phyloP scores from a whole-genome alignment of 2,797 vertebrate genomes.

The Synanceia verrucosa region DNA sequence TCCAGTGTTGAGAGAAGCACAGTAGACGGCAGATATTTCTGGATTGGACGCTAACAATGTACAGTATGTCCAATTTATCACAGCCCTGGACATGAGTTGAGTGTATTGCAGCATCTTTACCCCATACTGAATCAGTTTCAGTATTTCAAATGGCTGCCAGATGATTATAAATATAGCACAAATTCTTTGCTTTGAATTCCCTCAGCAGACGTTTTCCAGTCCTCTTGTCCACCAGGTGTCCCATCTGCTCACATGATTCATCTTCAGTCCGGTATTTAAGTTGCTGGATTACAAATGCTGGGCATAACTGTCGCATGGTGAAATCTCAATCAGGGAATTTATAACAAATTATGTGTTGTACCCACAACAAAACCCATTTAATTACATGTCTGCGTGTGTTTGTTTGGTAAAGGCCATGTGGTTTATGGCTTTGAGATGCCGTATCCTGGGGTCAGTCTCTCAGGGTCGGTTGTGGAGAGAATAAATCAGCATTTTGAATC shows the following conservation, averaged over 20 bases:
- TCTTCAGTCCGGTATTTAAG: neutral
- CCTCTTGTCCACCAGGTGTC: constrained; percentile 4
- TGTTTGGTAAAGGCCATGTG: neutral
- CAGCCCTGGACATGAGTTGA: neutral
- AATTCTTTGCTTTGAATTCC: neutral
- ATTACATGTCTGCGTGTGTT: neutral
- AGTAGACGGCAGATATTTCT: neutral
- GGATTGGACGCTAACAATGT: neutral
- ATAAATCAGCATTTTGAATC: neutral
- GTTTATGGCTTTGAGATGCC: constrained; percentile 7
- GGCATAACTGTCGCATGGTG: neutral
- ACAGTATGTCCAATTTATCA: neutral
- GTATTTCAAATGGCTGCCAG: constrained; percentile 9
- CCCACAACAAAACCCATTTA: neutral
- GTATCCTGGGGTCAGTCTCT: neutral
- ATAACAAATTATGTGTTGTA: neutral
- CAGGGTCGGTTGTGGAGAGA: neutral
- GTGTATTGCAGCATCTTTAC: neutral
- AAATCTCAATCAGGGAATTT: constrained; percentile 1
- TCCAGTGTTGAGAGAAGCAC: too few species aligned
- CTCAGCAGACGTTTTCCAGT: constrained; percentile 1
- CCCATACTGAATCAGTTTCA: neutral
- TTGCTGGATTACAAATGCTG: neutral
- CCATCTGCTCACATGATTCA: neutral
- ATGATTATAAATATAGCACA: constrained; percentile 13